Conservation (phyloP, 2,797 vertebrate species). For the Arnoldichthys spilopterus region DNA sequence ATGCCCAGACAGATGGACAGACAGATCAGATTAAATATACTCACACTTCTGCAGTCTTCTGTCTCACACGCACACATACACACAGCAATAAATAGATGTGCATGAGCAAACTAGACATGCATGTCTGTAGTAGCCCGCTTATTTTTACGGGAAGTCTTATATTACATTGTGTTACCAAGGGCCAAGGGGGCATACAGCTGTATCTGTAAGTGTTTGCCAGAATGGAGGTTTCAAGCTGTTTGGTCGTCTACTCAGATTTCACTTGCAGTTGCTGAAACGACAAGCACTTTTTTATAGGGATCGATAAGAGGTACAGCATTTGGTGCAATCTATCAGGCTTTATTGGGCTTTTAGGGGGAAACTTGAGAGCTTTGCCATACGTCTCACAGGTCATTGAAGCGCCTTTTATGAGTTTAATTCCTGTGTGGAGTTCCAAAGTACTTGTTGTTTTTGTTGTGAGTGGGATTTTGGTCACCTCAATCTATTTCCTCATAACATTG, state of each 20-base stretch:
- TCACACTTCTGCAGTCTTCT: slow-evolving; percentile 40
- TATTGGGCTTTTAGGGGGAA: slow-evolving; percentile 72
- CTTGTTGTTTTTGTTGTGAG: background rate
- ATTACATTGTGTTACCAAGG: slow-evolving; percentile 49
- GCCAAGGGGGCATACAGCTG: slow-evolving; percentile 8
- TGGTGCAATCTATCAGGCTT: slow-evolving; percentile 53
- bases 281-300: slow-evolving; percentile 67
- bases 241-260: slow-evolving; percentile 46
- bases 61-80: slow-evolving; percentile 63
- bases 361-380: slow-evolving; percentile 25
- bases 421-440: background rate
- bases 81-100: slow-evolving; percentile 75
- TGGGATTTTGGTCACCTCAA: background rate
- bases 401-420: background rate
- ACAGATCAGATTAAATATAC: slow-evolving; percentile 77
- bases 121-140: slow-evolving; percentile 45
- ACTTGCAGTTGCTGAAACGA: slow-evolving; percentile 63
- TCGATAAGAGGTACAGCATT: slow-evolving; percentile 70
- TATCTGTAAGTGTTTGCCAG: slow-evolving; percentile 6
- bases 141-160: slow-evolving; percentile 47
- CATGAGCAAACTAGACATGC: slow-evolving; percentile 68
- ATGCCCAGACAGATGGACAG: slow-evolving; percentile 68
- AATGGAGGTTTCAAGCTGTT: background rate
- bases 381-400: background rate
- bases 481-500: background rate